Evolutionary conservation across 2,797 vertebrate genomes (phyloP), one percentile per base, ranked within the genome.

Genomic region (Melanotaenia pygmaea): DNA sequence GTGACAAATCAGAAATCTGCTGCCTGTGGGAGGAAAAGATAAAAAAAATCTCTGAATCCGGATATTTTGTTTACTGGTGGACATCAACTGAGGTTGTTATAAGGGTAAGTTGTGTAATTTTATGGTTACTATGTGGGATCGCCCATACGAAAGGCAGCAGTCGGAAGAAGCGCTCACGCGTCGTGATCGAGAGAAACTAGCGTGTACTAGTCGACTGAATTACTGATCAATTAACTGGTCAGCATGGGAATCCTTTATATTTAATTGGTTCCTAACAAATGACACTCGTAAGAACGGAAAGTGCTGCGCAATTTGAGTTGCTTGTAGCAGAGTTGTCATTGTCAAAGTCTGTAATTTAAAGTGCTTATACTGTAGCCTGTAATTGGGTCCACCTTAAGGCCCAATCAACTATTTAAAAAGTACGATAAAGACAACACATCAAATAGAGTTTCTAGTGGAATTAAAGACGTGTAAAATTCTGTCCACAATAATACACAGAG

Each of bases 31-130:
- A 34, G 50, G 54, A 35, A 26, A 34, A 13, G 24, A 63, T 58
- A 20, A 74, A 56, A 35, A 51, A 70, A 76, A 87, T 72, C 74
- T 70, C 77, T 70, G 60, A 63, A 68, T 28, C 59, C 72, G 70
- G 81, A 82, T 64, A 54, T 40, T 43, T 64, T 26, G 70, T 45
- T 37, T 74, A 43, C 77, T 63, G 82, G 87, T 74, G 88, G 77
- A 70, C 79, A 86, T 67, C 79, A 63, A 72, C 88, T 57, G 83
- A 86, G 83, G 22, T 80, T 77, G 76, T 74, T 64, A 43, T 73
- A 85, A 93, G 91, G 93, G 94, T 95, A 84, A 93, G 94, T 94
- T 86, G 64, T 74, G 80, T 64, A 70, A 69, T 80, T 76, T 67
- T 77, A 78, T 77, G 60, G 30, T 62, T 72, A 47, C 62, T 43